Conservation (phyloP, 2,888 invertebrate genomes). For the Eilema caniola region DNA sequence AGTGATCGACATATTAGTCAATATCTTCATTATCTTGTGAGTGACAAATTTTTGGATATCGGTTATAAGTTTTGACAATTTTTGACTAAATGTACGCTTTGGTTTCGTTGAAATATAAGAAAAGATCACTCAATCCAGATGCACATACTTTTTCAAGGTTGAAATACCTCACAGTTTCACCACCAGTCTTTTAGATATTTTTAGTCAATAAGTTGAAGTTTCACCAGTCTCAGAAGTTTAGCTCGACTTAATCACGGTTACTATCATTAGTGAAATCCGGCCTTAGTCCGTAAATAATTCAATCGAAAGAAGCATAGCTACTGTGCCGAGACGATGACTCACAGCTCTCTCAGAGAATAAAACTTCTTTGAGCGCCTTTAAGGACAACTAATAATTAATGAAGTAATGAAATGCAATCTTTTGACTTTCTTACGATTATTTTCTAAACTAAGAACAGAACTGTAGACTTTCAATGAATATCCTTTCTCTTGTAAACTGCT, state of each 20-base stretch:
- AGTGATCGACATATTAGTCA: too few relatives aligned
- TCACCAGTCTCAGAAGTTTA: not conserved
- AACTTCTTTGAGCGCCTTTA: not conserved
- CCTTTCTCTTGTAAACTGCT: not conserved
- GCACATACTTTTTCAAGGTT: too few relatives aligned
- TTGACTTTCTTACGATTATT: not conserved
- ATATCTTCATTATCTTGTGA: too few relatives aligned
- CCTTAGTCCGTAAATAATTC: not conserved
- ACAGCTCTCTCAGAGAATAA: not conserved
- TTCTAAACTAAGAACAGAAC: too few relatives aligned
- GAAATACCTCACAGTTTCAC: too few relatives aligned
- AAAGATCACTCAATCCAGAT: too few relatives aligned
- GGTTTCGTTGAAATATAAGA: too few relatives aligned
- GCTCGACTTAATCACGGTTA: not conserved
- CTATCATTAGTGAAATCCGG: not conserved
- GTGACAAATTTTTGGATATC: too few relatives aligned
- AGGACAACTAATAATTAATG: not conserved
- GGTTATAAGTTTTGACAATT: too few relatives aligned
- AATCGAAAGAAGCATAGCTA: slow-evolving; percentile 3
- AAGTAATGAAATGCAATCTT: not conserved
- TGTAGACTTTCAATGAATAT: not conserved
- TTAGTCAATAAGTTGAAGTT: not conserved
- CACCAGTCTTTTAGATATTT: not conserved
- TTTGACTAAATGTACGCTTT: too few relatives aligned
- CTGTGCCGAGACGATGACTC: not conserved